These are phyloP conservation scores for Hanleya hanleyi DNA, from an alignment of 2,888 invertebrate genomes.

Conservation along the genomic window DNA sequence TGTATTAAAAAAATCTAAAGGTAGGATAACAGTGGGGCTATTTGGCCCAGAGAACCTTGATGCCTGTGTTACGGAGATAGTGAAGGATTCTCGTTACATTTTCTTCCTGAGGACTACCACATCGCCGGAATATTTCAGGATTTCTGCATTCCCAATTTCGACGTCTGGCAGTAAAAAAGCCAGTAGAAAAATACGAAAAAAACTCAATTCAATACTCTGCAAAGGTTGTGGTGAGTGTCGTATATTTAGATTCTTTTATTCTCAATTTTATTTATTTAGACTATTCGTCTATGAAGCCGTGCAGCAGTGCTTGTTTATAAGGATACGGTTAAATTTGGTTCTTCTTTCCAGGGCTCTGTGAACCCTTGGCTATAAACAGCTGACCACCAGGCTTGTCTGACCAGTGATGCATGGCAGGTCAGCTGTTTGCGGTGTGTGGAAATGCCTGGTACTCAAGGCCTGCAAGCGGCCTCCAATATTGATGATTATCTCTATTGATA, in stretches of 20 bases:
- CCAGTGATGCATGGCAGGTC: no score
- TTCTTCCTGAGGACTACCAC: neutral
- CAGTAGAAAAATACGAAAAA: neutral
- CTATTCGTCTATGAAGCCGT: no score
- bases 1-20: neutral
- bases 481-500: no score
- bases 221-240: neutral
- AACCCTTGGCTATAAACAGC: no score
- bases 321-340: no score
- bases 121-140: conserved; percentile 1
- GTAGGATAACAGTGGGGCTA: conserved; percentile 27
- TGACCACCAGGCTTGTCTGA: no score
- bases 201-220: neutral
- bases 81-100: neutral
- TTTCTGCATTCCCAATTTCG: conserved; percentile 1
- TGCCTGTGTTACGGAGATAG: neutral
- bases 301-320: no score
- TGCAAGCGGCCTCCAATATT: no score
- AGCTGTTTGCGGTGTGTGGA: no score
- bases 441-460: no score
- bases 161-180: neutral
- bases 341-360: no score
- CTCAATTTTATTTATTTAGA: neutral
- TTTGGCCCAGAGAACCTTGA: conserved; percentile 29
- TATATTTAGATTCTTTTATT: neutral